These are phyloP conservation scores for Peromyscus nudipes DNA, from an alignment of 2,797 vertebrate species.

Conservation along the genomic window DNA sequence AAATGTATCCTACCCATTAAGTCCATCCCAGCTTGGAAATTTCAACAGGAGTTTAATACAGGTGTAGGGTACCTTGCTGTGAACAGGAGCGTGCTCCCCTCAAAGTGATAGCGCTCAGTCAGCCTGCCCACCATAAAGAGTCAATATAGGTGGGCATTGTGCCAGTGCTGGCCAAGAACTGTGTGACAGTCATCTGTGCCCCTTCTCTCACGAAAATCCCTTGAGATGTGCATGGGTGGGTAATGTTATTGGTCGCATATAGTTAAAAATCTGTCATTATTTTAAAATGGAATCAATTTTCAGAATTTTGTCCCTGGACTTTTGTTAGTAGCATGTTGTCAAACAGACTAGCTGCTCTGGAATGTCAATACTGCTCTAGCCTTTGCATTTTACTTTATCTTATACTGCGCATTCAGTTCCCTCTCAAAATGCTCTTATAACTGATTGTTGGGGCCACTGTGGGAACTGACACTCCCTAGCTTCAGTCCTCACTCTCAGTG, in stretches of 20 bases:
- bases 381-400: neutral
- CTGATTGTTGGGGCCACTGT: neutral
- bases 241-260: neutral
- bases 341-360: neutral
- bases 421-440: slow-evolving; percentile 18
- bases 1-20: neutral
- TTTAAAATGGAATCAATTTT: neutral
- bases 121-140: neutral
- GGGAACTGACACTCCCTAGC: slow-evolving; percentile 45
- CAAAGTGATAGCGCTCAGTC: neutral
- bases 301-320: neutral
- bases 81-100: neutral
- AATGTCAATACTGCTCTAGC: neutral
- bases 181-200: fast-evolving
- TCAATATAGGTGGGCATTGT: neutral
- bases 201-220: neutral
- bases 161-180: neutral
- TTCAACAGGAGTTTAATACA: neutral
- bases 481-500: neutral
- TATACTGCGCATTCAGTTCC: neutral
- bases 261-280: neutral
- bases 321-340: neutral
- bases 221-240: neutral
- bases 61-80: neutral
- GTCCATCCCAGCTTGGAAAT: neutral